Evolutionary conservation across 2,797 vertebrate species (phyloP).

Genomic region (Buphagus erythrorhynchus): DNA sequence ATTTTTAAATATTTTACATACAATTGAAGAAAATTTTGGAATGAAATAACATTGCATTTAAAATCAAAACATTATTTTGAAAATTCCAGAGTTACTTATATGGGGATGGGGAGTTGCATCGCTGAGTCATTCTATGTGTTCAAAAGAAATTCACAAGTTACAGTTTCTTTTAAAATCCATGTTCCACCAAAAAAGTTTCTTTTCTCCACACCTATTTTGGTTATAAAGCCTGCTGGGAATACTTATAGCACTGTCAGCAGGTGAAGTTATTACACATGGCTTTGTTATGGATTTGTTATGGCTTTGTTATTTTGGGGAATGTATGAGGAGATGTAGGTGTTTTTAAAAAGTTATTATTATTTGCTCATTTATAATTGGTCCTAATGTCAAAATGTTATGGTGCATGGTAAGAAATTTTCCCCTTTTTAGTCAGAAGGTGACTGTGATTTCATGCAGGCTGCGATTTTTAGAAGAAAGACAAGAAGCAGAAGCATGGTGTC

Average conservation of each 20-base stretch:
- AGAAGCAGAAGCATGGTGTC: neutral
- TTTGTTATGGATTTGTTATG: neutral
- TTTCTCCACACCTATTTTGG: neutral
- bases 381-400: neutral
- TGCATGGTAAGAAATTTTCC: neutral
- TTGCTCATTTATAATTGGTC: neutral
- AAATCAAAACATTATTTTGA: neutral
- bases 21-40: neutral
- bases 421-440: neutral
- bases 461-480: neutral
- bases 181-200: neutral
- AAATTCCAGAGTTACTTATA: neutral
- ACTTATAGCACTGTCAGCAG: neutral
- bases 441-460: accelerated
- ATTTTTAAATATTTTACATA: neutral
- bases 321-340: neutral
- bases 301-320: neutral
- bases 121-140: neutral
- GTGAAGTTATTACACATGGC: neutral
- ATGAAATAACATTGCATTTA: neutral
- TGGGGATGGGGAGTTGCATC: neutral
- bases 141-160: neutral
- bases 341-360: neutral
- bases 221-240: neutral
- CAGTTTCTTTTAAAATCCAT: neutral